A percentile compares a stretch with the other conserved stretches of the same genome.
These are phyloP conservation scores for Lerema accius DNA, from an alignment of 1,140 invertebrate species.

Conservation along the genomic window DNA sequence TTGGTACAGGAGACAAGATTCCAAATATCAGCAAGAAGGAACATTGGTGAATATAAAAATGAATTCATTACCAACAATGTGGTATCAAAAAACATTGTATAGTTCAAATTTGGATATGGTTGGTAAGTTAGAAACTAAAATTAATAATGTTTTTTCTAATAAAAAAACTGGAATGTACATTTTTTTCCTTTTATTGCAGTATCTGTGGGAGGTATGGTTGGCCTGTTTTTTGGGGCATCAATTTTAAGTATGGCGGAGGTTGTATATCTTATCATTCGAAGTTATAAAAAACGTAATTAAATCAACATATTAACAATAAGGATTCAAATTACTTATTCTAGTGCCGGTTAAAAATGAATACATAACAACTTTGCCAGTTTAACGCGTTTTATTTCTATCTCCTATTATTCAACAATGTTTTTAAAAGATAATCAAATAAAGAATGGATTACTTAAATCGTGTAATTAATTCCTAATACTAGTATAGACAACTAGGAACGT, in stretches of 20 bases:
- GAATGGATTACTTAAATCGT: too few species aligned
- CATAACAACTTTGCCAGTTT: too few species aligned
- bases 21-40: slow-evolving; percentile 24
- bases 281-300: too few species aligned
- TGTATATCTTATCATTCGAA: slow-evolving; percentile 76
- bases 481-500: too few species aligned
- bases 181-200: slow-evolving; percentile 73
- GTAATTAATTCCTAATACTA: too few species aligned
- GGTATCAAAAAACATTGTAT: slow-evolving; percentile 81
- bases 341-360: too few species aligned
- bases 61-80: slow-evolving; percentile 75
- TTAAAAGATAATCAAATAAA: too few species aligned
- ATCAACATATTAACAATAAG: too few species aligned
- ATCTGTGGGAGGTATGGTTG: slow-evolving; percentile 81
- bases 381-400: too few species aligned
- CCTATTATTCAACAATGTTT: too few species aligned
- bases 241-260: slow-evolving; percentile 83
- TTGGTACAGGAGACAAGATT: not conserved
- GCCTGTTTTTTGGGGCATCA: slow-evolving; percentile 84
- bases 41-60: slow-evolving; percentile 69
- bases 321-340: too few species aligned
- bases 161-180: slow-evolving; percentile 9
- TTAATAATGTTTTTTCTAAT: too few species aligned
- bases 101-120: slow-evolving; percentile 81
- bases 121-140: slow-evolving; percentile 64